phyloP scores from a whole-genome alignment of 1,140 invertebrate genomes.

The Dryas iulia region DNA sequence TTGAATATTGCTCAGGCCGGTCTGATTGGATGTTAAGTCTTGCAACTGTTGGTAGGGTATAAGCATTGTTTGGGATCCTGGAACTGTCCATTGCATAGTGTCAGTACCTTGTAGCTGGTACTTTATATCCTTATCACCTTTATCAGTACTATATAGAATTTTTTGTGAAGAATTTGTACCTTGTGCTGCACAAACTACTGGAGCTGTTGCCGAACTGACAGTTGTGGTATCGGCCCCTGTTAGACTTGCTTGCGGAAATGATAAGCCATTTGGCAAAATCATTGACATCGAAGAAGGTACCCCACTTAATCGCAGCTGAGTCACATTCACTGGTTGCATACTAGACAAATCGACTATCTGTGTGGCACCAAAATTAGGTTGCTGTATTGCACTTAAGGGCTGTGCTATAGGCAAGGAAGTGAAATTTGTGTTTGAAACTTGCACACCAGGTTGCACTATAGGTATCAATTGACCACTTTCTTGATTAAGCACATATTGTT shows the following conservation, averaged over 20 bases:
- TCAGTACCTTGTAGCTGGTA: slow-evolving; percentile 72
- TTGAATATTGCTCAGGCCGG: slow-evolving; percentile 62
- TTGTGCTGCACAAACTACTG: slow-evolving; percentile 71
- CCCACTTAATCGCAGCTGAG: slow-evolving; percentile 67
- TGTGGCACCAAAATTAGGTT: slow-evolving; percentile 66
- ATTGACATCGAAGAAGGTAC: slow-evolving; percentile 76
- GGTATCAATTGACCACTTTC: slow-evolving; percentile 73
- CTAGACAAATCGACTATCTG: slow-evolving; percentile 70
- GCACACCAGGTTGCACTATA: slow-evolving; percentile 70
- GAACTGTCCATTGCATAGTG: slow-evolving; percentile 71
- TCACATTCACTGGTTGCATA: slow-evolving; percentile 73
- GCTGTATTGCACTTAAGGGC: slow-evolving; percentile 54
- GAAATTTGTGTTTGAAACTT: slow-evolving; percentile 71
- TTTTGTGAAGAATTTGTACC: slow-evolving; percentile 70
- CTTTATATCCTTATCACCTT: slow-evolving; percentile 70
- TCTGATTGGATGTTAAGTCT: slow-evolving; percentile 59
- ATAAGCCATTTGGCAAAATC: slow-evolving; percentile 68
- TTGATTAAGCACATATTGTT: slow-evolving; percentile 73
- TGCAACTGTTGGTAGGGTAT: slow-evolving; percentile 73
- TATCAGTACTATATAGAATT: slow-evolving; percentile 71
- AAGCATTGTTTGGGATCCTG: slow-evolving; percentile 71
- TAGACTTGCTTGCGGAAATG: slow-evolving; percentile 66
- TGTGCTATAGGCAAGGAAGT: slow-evolving; percentile 65
- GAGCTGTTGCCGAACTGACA: slow-evolving; percentile 65
- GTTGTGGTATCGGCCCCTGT: slow-evolving; percentile 65